Percentiles rank a stretch among this genome's conserved stretches.
phyloP scores from a whole-genome alignment of 2,113 vertebrate species.

The Hiodon tergisus region DNA sequence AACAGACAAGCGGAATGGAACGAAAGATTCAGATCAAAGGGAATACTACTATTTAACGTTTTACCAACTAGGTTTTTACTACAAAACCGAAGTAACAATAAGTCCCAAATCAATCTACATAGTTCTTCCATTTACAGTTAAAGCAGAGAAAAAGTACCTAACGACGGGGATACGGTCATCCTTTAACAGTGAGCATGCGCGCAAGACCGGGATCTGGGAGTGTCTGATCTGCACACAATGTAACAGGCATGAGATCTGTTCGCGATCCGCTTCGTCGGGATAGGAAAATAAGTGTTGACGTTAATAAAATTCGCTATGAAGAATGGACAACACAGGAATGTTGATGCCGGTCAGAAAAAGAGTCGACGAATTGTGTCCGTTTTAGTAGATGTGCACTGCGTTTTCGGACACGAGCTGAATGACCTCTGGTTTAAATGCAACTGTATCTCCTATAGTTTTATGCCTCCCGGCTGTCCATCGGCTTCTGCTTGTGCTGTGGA shows the following conservation, averaged over 20 bases:
- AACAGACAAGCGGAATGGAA: too few relatives aligned
- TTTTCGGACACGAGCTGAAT: slow-evolving; percentile 35
- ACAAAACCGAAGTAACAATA: too few relatives aligned
- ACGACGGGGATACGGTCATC: slow-evolving; percentile 16
- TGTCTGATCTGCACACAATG: slow-evolving; percentile 49
- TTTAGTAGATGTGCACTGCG: slow-evolving; percentile 16
- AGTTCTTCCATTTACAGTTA: neutral
- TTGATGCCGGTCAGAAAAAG: neutral
- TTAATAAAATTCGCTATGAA: slow-evolving; percentile 15
- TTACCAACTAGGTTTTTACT: too few relatives aligned
- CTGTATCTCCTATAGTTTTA: slow-evolving; percentile 28
- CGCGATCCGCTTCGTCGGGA: slow-evolving; percentile 36
- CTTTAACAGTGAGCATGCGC: slow-evolving; percentile 50
- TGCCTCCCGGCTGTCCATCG: neutral
- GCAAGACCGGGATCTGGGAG: slow-evolving; percentile 47
- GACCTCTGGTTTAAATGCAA: slow-evolving; percentile 50
- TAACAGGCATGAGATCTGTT: slow-evolving; percentile 32
- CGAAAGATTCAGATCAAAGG: too few relatives aligned
- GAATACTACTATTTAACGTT: too few relatives aligned
- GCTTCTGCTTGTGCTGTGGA: neutral
- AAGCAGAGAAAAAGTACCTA: neutral
- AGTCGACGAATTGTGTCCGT: slow-evolving; percentile 10
- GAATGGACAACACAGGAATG: slow-evolving; percentile 11
- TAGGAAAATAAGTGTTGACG: slow-evolving; percentile 42
- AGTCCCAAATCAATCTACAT: neutral